phyloP scores from a whole-genome alignment of 2,888 invertebrate species.

The Baronia brevicornis region DNA sequence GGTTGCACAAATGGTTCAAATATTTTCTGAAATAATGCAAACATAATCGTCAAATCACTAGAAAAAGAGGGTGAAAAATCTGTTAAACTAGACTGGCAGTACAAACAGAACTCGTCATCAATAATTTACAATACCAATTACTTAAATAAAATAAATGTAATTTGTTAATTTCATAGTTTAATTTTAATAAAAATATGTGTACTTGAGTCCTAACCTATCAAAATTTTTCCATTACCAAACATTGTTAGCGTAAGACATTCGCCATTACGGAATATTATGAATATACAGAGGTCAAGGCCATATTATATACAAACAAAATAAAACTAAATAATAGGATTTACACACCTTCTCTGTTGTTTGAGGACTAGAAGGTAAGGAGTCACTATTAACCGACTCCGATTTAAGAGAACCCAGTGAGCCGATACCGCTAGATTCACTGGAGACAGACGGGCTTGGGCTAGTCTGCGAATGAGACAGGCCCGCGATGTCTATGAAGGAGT shows the following conservation, averaged over 20 bases:
- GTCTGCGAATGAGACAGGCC: constrained; percentile 64
- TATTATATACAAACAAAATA: constrained; percentile 68
- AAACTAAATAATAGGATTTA: constrained; percentile 31
- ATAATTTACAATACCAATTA: too few relatives aligned
- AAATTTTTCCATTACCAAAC: constrained; percentile 52
- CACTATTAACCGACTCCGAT: constrained; percentile 65
- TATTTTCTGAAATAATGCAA: constrained; percentile 54
- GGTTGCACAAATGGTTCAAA: constrained; percentile 61
- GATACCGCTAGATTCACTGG: constrained; percentile 78
- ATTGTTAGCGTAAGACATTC: constrained; percentile 65
- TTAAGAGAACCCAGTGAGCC: constrained; percentile 74
- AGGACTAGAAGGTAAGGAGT: constrained; percentile 70
- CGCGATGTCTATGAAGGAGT: constrained; percentile 69
- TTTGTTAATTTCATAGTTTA: constrained; percentile 3
- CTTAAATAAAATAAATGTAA: too few relatives aligned
- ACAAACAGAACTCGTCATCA: too few relatives aligned
- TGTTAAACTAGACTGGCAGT: too few relatives aligned
- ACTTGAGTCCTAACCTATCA: constrained; percentile 6
- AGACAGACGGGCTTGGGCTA: constrained; percentile 74
- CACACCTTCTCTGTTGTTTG: constrained; percentile 71
- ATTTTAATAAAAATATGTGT: constrained; percentile 7
- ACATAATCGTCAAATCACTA: neutral
- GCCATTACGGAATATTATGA: constrained; percentile 76
- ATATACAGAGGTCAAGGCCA: constrained; percentile 76
- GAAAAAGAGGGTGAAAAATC: neutral